phyloP scores from a whole-genome alignment of 1,140 invertebrate species.

The Mycetomoellerius zeteki region DNA sequence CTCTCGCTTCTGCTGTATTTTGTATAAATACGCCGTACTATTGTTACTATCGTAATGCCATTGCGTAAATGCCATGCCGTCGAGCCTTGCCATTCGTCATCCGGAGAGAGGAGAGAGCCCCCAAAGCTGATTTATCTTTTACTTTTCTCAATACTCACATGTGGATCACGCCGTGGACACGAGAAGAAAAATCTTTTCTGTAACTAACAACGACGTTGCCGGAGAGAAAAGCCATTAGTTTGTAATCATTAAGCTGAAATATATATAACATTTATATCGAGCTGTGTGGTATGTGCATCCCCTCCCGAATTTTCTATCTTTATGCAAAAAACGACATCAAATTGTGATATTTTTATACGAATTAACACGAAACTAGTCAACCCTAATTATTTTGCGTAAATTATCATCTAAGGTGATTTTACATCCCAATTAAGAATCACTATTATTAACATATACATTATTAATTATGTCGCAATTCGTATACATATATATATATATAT shows the following conservation, averaged over 20 bases:
- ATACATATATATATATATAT: too few relatives aligned
- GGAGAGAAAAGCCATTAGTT: slow-evolving; percentile 78
- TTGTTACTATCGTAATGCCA: slow-evolving; percentile 60
- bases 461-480: too few relatives aligned
- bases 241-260: slow-evolving; percentile 83
- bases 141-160: slow-evolving; percentile 82
- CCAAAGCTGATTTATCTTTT: slow-evolving; percentile 77
- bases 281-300: slow-evolving; percentile 30
- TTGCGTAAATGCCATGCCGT: slow-evolving; percentile 77
- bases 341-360: background rate
- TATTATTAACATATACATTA: too few relatives aligned
- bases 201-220: slow-evolving; percentile 76
- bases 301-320: slow-evolving; percentile 46
- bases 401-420: too few relatives aligned
- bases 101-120: slow-evolving; percentile 65
- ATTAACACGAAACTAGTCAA: background rate
- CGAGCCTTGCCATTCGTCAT: slow-evolving; percentile 83
- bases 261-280: slow-evolving; percentile 83
- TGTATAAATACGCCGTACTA: slow-evolving; percentile 66
- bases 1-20: slow-evolving; percentile 62
- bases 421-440: too few relatives aligned
- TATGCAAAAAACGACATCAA: background rate
- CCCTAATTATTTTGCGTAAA: too few relatives aligned
- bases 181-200: slow-evolving; percentile 68
- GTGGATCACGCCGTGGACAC: slow-evolving; percentile 66